phyloP scores from a whole-genome alignment of 2,888 invertebrate genomes.

The Lasioglossum morio region DNA sequence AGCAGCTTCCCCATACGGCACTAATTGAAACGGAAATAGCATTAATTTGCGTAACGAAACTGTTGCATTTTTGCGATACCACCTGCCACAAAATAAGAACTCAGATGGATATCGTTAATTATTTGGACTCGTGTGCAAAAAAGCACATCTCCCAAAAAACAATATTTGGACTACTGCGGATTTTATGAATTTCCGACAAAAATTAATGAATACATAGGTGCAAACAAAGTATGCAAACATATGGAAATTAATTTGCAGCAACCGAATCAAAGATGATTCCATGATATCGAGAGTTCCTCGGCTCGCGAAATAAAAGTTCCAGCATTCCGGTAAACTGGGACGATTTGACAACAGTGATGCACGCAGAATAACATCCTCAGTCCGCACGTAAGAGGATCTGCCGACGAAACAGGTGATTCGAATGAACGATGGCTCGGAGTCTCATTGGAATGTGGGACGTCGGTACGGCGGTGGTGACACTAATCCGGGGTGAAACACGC shows the following conservation, averaged over 20 bases:
- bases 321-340: neutral
- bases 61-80: neutral
- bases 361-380: neutral
- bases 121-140: neutral
- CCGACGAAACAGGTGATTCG: neutral
- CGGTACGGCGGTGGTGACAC: neutral
- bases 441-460: neutral
- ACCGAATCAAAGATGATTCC: neutral
- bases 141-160: neutral
- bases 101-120: neutral
- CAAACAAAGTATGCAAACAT: neutral
- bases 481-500: constrained; percentile 2
- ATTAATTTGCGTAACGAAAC: neutral
- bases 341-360: neutral
- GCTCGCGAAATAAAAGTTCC: neutral
- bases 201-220: too few species aligned
- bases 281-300: neutral
- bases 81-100: neutral
- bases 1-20: neutral
- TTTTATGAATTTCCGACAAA: too few species aligned
- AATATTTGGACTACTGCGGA: neutral
- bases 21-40: neutral
- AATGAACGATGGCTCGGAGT: neutral
- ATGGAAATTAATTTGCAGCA: neutral
- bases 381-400: neutral